These are phyloP conservation scores for Caerostris darwini DNA, from an alignment of 1,140 invertebrate species.

Conservation along the genomic window DNA sequence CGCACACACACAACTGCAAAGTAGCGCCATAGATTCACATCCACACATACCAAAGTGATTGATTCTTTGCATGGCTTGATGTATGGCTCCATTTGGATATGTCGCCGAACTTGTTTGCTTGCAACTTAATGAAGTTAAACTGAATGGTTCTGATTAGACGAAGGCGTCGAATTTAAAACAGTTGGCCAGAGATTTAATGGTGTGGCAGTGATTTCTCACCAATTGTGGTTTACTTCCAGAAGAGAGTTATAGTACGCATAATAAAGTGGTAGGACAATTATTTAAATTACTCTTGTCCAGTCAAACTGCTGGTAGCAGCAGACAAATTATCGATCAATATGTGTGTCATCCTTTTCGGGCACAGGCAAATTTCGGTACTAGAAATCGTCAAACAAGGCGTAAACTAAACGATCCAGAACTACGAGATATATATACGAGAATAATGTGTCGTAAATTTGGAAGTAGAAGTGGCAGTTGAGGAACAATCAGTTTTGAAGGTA, in stretches of 20 bases:
- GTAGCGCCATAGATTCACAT: too few species aligned
- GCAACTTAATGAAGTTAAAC: conserved; percentile 58
- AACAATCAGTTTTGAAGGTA: neutral
- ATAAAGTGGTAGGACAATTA: conserved; percentile 25
- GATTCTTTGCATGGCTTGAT: conserved; percentile 54
- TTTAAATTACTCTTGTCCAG: neutral
- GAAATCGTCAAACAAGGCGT: conserved; percentile 12
- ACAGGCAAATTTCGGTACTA: neutral
- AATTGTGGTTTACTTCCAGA: conserved; percentile 21
- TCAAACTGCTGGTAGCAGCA: conserved; percentile 12
- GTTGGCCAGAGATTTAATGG: conserved; percentile 20
- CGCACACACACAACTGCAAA: neutral
- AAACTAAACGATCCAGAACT: neutral
- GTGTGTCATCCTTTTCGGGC: neutral
- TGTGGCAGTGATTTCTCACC: conserved; percentile 38
- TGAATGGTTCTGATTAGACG: conserved; percentile 61
- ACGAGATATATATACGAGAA: neutral
- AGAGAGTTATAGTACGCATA: neutral
- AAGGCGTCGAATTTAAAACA: conserved; percentile 65
- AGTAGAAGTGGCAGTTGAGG: neutral
- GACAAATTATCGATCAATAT: neutral
- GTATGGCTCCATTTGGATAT: conserved; percentile 45
- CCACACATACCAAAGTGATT: conserved; percentile 11
- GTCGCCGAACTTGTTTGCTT: conserved; percentile 54
- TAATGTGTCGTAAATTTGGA: neutral